Evolutionary conservation across 2,888 invertebrate genomes (phyloP).

Genomic region (Acrobasis suavella): DNA sequence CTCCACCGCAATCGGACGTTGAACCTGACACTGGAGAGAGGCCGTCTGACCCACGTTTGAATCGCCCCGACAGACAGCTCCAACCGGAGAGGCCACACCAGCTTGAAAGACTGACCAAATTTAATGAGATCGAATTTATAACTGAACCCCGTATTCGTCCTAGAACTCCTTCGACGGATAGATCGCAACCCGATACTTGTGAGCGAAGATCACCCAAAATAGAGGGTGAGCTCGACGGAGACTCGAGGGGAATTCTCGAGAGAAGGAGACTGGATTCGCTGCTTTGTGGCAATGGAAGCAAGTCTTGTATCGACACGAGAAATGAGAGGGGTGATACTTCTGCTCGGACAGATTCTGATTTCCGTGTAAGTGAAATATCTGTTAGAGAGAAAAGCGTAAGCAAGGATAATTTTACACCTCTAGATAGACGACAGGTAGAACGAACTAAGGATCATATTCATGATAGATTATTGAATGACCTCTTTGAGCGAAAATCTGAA

Average conservation of each 20-base stretch:
- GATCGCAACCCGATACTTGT: slow-evolving; percentile 40
- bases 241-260: slow-evolving; percentile 55
- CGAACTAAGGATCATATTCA: slow-evolving; percentile 24
- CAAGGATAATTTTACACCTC: slow-evolving; percentile 25
- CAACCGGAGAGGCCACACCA: slow-evolving; percentile 26
- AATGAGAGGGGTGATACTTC: slow-evolving; percentile 40
- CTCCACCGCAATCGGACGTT: slow-evolving; percentile 20
- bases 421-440: slow-evolving; percentile 29
- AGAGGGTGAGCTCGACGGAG: slow-evolving; percentile 41
- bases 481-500: slow-evolving; percentile 25
- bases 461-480: slow-evolving; percentile 20
- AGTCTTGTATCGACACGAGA: slow-evolving; percentile 41
- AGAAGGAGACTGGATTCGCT: slow-evolving; percentile 45
- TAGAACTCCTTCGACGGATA: slow-evolving; percentile 64
- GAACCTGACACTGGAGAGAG: slow-evolving; percentile 36
- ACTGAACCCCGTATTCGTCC: slow-evolving; percentile 78
- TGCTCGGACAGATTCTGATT: slow-evolving; percentile 44
- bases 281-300: slow-evolving; percentile 35
- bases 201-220: slow-evolving; percentile 45
- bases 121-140: slow-evolving; percentile 50
- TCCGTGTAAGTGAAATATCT: slow-evolving; percentile 37
- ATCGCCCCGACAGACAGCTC: slow-evolving; percentile 45
- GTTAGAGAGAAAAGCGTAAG: slow-evolving; percentile 7
- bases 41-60: slow-evolving; percentile 47
- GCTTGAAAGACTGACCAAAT: slow-evolving; percentile 38